Percentiles rank a stretch among this genome's conserved stretches.
These are phyloP conservation scores for Dendropsophus ebraccatus DNA, from an alignment of 2,113 vertebrate species.

Conservation along the genomic window DNA sequence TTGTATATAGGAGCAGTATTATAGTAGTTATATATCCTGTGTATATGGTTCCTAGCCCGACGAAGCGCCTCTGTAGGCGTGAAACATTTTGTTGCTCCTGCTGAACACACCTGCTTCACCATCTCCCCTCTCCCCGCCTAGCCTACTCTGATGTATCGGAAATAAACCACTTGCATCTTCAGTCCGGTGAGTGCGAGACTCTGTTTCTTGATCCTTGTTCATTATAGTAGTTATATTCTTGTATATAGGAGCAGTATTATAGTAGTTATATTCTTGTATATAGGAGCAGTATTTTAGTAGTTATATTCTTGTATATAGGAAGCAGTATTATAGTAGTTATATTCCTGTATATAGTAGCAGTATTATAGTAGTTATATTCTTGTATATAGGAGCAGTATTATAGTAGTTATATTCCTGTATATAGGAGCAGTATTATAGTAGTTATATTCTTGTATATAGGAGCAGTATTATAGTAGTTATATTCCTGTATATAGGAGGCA, in stretches of 20 bases:
- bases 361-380: background rate
- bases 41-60: too few relatives aligned
- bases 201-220: too few relatives aligned
- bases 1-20: background rate
- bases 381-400: too few relatives aligned
- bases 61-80: too few relatives aligned
- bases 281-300: background rate
- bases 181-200: too few relatives aligned
- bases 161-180: too few relatives aligned
- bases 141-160: too few relatives aligned
- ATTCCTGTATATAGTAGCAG: background rate
- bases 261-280: too few relatives aligned
- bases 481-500: background rate
- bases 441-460: constrained; percentile 1
- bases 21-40: background rate
- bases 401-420: background rate
- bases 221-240: constrained; percentile 10
- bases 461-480: constrained; percentile 5
- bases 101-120: too few relatives aligned
- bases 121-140: too few relatives aligned
- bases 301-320: constrained; percentile 3
- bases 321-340: constrained; percentile 13
- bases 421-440: constrained; percentile 6
- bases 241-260: too few relatives aligned
- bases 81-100: too few relatives aligned